Conservation (phyloP, 2,113 vertebrate genomes). For the Bettongia penicillata region DNA sequence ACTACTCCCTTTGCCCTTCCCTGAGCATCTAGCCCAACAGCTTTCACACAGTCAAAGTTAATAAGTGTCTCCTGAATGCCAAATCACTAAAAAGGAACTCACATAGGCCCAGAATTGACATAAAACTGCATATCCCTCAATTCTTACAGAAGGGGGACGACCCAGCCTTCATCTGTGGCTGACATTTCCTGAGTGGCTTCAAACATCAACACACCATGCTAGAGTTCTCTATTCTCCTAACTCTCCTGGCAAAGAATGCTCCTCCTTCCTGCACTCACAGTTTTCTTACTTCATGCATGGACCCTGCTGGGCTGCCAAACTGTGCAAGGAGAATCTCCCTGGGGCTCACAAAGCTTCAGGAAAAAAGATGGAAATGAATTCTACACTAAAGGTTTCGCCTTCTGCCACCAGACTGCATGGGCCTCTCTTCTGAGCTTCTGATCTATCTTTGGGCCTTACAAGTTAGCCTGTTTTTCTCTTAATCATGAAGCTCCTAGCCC, state of each 20-base stretch:
- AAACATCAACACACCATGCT: conserved; percentile 38
- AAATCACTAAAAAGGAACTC: background rate
- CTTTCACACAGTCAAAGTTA: background rate
- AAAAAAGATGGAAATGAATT: conserved; percentile 46
- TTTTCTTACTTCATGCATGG: conserved; percentile 40
- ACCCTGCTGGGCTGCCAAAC: conserved; percentile 27
- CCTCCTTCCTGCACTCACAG: background rate
- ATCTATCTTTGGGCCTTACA: conserved; percentile 39
- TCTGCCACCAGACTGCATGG: fast-evolving
- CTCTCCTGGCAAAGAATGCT: background rate
- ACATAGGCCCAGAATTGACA: background rate
- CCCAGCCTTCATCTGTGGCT: background rate
- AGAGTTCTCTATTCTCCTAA: conserved; percentile 18
- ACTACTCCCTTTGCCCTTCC: background rate
- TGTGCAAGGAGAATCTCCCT: background rate
- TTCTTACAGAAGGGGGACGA: background rate
- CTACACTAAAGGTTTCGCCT: background rate
- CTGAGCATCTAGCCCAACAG: background rate
- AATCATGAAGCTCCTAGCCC: conserved; percentile 29
- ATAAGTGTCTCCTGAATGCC: background rate
- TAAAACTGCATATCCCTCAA: background rate
- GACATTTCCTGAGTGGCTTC: background rate
- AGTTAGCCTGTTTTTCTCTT: background rate
- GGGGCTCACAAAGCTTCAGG: conserved; percentile 29
- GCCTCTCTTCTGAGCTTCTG: conserved; percentile 34